A percentile compares a stretch with the other conserved stretches of the same genome.
phyloP scores from a whole-genome alignment of 2,888 invertebrate genomes.

The Limnephilus auricula region DNA sequence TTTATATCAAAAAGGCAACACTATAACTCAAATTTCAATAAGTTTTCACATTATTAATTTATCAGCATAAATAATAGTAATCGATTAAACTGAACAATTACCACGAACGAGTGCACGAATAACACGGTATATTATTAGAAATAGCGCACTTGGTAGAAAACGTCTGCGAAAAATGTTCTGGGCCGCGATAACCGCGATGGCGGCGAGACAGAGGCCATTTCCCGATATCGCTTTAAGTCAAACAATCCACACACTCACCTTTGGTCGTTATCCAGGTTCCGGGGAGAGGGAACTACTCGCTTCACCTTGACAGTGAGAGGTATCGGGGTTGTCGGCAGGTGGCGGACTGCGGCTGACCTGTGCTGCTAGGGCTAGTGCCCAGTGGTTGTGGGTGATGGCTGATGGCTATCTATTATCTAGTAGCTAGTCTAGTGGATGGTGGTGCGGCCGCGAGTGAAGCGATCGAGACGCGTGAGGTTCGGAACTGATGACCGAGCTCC shows the following conservation, averaged over 20 bases:
- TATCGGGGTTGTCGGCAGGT: not conserved
- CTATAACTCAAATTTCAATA: not conserved
- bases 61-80: not conserved
- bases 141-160: constrained; percentile 15
- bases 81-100: not conserved
- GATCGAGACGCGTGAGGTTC: constrained; percentile 10
- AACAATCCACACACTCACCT: constrained; percentile 56
- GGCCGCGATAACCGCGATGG: not conserved
- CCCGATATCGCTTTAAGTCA: constrained; percentile 41
- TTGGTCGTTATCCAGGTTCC: constrained; percentile 42
- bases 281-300: not conserved
- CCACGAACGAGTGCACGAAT: not conserved
- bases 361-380: not conserved
- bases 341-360: not conserved
- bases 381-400: not conserved
- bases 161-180: constrained; percentile 10
- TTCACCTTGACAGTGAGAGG: constrained; percentile 45
- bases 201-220: constrained; percentile 28
- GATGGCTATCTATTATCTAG: too few relatives aligned
- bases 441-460: not conserved
- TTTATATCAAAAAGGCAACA: not conserved
- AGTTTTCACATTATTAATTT: not conserved
- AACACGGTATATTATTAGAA: constrained; percentile 4
- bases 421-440: not conserved
- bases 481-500: constrained; percentile 54